Evolutionary conservation across 2,113 vertebrate genomes (phyloP), one percentile per base, ranked within the genome.

Genomic region (Piprites chloris): DNA sequence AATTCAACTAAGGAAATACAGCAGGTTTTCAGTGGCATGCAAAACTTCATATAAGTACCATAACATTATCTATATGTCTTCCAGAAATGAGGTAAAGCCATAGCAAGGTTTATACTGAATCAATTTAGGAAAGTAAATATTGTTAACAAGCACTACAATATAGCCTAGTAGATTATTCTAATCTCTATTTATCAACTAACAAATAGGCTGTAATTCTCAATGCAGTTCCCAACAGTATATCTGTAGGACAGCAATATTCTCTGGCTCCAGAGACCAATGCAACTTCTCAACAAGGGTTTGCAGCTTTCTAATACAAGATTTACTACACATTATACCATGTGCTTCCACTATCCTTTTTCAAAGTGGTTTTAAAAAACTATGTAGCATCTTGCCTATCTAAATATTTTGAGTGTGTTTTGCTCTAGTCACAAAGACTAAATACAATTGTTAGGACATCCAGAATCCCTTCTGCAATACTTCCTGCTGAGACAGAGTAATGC

Each of bases 91-190:
- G 79, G 91, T 66, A 96, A 94, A 95, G 79, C 85, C 91, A 74
- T 33, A 30, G 6, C 42, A 35, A 97, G 94, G 96, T 98, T 98
- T 98, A 98, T 42, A 75, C n/a, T 82, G 75, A 98, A 98, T 98
- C 97, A 96, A 95, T 98, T 97, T 97, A 90, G 52, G 39, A 97
- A 97, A 93, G 97, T 94, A 98, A 97, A 97, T 95, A 96, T 75
- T 97, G 79, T 95, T 97, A 97, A 97, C 91, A 97, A 97, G 95
- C 47, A 87, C 73, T 85, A 97, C 92, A 96, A 97, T 98, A 96
- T 95, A 97, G 87, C 81, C 93, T 91, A 87, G 93, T 55, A 97
- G 95, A 95, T 94, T 63, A 97, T 95, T 93, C 44, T 79, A 95
- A 97, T 97, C 91, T 96, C 89, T 85, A 86, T 93, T 96, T 97